Evolutionary conservation across 1,140 invertebrate species (phyloP).

Genomic region (Cydia strobilella): DNA sequence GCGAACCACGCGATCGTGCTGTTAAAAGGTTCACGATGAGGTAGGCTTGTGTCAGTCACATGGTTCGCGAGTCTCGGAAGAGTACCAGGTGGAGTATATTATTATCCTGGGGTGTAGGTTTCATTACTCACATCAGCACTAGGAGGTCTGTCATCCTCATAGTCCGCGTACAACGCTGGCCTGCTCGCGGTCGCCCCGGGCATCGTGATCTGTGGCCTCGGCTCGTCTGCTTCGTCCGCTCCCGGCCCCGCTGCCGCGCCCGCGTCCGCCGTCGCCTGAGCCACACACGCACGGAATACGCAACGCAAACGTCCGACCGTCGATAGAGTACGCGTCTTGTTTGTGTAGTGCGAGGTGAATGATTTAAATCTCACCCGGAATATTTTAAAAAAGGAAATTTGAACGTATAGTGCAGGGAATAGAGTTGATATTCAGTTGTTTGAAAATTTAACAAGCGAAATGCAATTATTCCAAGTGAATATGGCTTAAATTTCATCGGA

Average conservation of each 20-base stretch:
- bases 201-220: slow-evolving; percentile 75
- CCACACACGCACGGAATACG: slow-evolving; percentile 26
- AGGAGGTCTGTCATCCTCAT: slow-evolving; percentile 57
- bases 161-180: slow-evolving; percentile 43
- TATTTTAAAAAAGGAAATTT: too few species aligned
- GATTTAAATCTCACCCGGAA: background rate
- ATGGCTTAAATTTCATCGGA: too few species aligned
- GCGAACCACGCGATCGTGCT: too few species aligned
- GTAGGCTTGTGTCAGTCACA: too few species aligned
- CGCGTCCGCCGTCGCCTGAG: slow-evolving; percentile 6
- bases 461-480: too few species aligned
- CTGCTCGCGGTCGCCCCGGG: slow-evolving; percentile 55
- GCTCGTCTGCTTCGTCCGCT: slow-evolving; percentile 40
- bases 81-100: too few species aligned
- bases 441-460: too few species aligned
- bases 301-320: slow-evolving; percentile 10
- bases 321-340: slow-evolving; percentile 22
- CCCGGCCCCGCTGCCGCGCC: slow-evolving; percentile 29
- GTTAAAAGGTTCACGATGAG: too few species aligned
- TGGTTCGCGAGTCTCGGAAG: too few species aligned
- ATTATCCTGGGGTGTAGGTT: too few species aligned
- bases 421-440: too few species aligned
- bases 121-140: slow-evolving; percentile 47
- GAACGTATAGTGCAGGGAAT: too few species aligned
- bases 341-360: slow-evolving; percentile 10